Evolutionary conservation across 2,797 vertebrate genomes (phyloP).

Genomic region (Sebastiscus albofasciatus): DNA sequence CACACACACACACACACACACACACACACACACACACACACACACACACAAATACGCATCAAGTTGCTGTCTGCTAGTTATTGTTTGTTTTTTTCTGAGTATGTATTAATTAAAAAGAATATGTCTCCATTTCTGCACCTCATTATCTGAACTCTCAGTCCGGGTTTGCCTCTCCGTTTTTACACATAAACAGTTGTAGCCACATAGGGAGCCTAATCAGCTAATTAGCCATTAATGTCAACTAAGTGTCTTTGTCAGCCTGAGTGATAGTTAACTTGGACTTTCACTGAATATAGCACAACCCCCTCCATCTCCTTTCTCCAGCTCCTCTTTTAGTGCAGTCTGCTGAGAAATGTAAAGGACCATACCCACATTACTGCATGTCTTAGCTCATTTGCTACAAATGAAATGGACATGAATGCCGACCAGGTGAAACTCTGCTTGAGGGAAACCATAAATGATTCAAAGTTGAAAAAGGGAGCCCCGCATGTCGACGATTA

Average conservation of each 20-base stretch:
- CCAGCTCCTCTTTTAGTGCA: background rate
- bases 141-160: slow-evolving; percentile 44
- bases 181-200: slow-evolving; percentile 27
- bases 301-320: background rate
- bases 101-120: slow-evolving; percentile 67
- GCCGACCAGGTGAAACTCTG: background rate
- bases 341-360: background rate
- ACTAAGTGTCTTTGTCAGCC: slow-evolving; percentile 72
- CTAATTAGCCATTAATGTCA: slow-evolving; percentile 80
- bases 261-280: slow-evolving; percentile 68
- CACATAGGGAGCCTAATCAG: slow-evolving; percentile 47
- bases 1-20: background rate
- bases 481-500: background rate
- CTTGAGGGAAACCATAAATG: background rate
- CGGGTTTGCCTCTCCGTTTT: slow-evolving; percentile 57
- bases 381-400: background rate
- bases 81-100: slow-evolving; percentile 1
- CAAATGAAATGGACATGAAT: background rate
- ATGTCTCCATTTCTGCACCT: slow-evolving; percentile 55
- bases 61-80: background rate
- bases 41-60: background rate
- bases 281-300: slow-evolving; percentile 7
- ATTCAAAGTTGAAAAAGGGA: background rate
- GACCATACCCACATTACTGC: background rate
- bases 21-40: background rate